Conservation (phyloP, 2,113 vertebrate species). For the Heterochromis multidens region DNA sequence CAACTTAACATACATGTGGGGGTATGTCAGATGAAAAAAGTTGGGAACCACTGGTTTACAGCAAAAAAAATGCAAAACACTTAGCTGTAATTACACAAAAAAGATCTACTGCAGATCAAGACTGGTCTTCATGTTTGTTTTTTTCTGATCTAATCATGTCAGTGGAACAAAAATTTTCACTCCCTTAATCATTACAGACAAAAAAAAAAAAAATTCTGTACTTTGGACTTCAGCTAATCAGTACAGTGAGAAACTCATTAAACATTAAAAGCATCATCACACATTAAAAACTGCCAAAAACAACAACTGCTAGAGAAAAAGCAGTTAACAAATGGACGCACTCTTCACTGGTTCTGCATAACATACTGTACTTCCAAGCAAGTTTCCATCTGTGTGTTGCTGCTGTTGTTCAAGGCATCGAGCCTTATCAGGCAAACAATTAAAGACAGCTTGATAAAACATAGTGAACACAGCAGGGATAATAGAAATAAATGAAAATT, state of each 20-base stretch:
- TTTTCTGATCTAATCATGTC: background rate
- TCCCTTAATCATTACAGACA: background rate
- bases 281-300: background rate
- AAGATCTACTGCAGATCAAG: background rate
- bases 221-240: background rate
- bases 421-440: background rate
- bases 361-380: background rate
- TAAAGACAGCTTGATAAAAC: background rate
- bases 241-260: background rate
- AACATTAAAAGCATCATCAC: background rate
- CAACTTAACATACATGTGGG: background rate
- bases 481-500: background rate
- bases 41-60: background rate
- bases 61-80: background rate
- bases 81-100: background rate
- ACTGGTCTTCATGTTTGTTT: background rate
- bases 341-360: background rate
- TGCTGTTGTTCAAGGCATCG: too few relatives aligned
- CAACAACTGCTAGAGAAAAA: background rate
- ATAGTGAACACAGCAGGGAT: background rate
- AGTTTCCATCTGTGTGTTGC: background rate
- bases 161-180: background rate
- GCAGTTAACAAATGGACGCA: background rate
- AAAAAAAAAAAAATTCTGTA: background rate
- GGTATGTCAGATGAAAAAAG: background rate